Base-by-base conservation (phyloP, 2,797 vertebrate species). In the Okamejei kenojei region DNA sequence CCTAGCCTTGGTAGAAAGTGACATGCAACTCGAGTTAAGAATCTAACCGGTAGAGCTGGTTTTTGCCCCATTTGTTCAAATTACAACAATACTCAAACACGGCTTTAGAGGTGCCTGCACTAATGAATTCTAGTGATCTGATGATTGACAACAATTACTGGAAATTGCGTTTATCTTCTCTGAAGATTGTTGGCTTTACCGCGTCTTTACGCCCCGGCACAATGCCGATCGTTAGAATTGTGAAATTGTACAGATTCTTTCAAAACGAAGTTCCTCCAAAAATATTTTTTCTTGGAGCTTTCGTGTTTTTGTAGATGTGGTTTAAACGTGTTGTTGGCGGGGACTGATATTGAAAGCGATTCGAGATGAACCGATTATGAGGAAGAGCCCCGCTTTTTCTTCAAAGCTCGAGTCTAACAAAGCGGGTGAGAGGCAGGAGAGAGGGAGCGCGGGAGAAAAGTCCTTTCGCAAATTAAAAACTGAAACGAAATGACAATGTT, bases 61-160 rank as follows among this genome's bases (percentile, higher is more conserved):
- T 84, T 82, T 15, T 9, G 13, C 45, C 0, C 23, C 45, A 58
- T 9, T 10, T 58, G 38, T 11, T 45, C 80, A 23, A 45, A 29
- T 61, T 61, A 61, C 71, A 29, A 84, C 82, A 65, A n/a, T 79
- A 19, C 3, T 32, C 17, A 88, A 88, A 65, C 58, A 5, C 17
- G 15, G 3, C 19, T 45, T 61, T 58, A 61, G 54, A 82, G 63
- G 10, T 19, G 61, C 1, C n/a, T 35, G 29, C 15, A 5, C 61
- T 8, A 65, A 88, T 88, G n/a, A 88, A 6, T 88, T 63, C 61
- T 8, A 21, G 11, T 21, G 84, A 65, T 35, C n/a, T 10, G 84
- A 68, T 88, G 84, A 68, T 68, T 88, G 61, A 88, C 84, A 65
- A 32, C 63, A 65, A 88, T 68, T 88, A 21, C n/a, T 88, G n/a